These are phyloP conservation scores for Zygaena filipendulae DNA, from an alignment of 2,888 invertebrate species.

Conservation along the genomic window DNA sequence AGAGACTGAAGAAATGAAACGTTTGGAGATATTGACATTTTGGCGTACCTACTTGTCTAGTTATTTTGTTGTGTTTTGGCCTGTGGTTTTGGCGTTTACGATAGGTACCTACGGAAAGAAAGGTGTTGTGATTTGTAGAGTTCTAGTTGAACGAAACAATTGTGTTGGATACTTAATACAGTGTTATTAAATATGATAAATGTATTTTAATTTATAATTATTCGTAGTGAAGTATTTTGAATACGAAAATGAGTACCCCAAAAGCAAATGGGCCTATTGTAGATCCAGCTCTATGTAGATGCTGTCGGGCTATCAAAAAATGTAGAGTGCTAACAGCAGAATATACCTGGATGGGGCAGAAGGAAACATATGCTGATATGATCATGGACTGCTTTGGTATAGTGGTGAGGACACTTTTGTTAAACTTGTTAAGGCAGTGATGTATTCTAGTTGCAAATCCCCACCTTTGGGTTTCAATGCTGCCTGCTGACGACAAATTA, in stretches of 20 bases:
- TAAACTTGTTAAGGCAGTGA: background rate
- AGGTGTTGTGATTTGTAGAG: too few relatives aligned
- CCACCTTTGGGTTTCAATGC: background rate
- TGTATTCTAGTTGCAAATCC: background rate
- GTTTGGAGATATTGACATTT: conserved; percentile 17
- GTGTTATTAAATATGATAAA: too few relatives aligned
- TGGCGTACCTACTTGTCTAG: conserved; percentile 8
- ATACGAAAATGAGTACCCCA: conserved; percentile 29
- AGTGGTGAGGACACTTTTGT: conserved; percentile 31
- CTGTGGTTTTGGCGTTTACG: too few relatives aligned
- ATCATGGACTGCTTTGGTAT: conserved; percentile 60
- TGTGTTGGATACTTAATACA: too few relatives aligned
- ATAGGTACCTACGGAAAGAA: too few relatives aligned
- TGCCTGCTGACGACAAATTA: background rate
- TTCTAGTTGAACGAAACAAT: too few relatives aligned
- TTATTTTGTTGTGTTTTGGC: conserved; percentile 4
- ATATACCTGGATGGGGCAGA: conserved; percentile 55
- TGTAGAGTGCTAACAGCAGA: conserved; percentile 51
- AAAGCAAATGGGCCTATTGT: conserved; percentile 50
- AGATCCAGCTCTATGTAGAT: conserved; percentile 56
- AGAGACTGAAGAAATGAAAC: conserved; percentile 10
- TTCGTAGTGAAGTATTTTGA: too few relatives aligned
- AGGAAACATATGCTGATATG: conserved; percentile 56
- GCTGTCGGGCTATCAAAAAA: conserved; percentile 56
- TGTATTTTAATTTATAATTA: too few relatives aligned